Conservation (phyloP, 1,140 invertebrate genomes). For the Lasioglossum baleicum region DNA sequence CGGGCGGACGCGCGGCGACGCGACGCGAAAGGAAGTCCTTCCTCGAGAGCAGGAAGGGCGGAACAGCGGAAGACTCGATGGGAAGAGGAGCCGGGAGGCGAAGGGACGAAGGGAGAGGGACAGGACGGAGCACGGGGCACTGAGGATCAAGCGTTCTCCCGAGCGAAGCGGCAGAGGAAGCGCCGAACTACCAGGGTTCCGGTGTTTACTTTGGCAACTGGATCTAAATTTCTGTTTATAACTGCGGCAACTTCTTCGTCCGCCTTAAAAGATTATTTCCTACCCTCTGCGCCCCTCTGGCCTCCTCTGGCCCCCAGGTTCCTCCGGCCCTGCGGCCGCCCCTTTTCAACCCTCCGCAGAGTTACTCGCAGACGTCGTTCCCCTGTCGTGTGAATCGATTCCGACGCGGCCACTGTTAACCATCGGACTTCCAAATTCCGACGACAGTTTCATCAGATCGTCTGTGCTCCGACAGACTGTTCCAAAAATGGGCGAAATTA, state of each 20-base stretch:
- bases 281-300: slow-evolving; percentile 18
- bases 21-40: slow-evolving; percentile 17
- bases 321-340: slow-evolving; percentile 21
- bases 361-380: slow-evolving; percentile 8
- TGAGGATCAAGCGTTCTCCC: slow-evolving; percentile 33
- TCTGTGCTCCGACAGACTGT: no score
- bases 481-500: no score
- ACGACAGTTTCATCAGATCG: no score
- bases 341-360: slow-evolving; percentile 1
- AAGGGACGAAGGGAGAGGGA: background rate
- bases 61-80: background rate
- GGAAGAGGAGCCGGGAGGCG: background rate
- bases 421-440: no score
- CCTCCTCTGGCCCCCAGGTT: slow-evolving; percentile 23
- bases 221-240: slow-evolving; percentile 77
- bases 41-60: background rate
- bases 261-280: slow-evolving; percentile 73
- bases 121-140: background rate
- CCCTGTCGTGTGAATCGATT: slow-evolving; percentile 7
- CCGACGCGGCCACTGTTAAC: no score
- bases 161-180: slow-evolving; percentile 26
- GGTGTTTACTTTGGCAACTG: slow-evolving; percentile 74
- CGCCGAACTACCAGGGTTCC: slow-evolving; percentile 39
- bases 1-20: slow-evolving; percentile 45
- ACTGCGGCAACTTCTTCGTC: slow-evolving; percentile 69